A percentile compares a stretch with the other conserved stretches of the same genome.
phyloP scores from a whole-genome alignment of 2,888 invertebrate genomes.

The Latrodectus elegans region DNA sequence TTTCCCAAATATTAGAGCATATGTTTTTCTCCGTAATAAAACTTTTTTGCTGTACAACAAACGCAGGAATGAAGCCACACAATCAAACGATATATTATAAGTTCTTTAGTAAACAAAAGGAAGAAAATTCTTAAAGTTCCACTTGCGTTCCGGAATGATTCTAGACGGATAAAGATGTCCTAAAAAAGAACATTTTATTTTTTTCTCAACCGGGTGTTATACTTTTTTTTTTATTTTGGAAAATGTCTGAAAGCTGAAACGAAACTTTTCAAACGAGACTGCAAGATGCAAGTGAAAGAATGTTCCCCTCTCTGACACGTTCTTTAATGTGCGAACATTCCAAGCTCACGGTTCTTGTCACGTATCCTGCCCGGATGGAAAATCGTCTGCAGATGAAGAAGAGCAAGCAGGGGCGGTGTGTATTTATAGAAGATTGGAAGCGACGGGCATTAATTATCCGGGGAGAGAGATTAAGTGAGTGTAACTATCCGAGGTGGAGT shows the following conservation, averaged over 20 bases:
- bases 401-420: constrained; percentile 27
- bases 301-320: neutral
- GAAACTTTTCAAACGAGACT: constrained; percentile 5
- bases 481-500: constrained; percentile 49
- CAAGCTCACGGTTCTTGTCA: neutral
- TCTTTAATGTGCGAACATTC: constrained; percentile 5
- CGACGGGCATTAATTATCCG: constrained; percentile 45
- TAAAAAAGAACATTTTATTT: neutral
- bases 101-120: too few species aligned
- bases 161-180: neutral
- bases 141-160: too few species aligned
- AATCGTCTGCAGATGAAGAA: constrained; percentile 13
- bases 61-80: too few species aligned
- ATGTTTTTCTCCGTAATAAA: too few species aligned
- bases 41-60: too few species aligned
- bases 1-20: too few species aligned
- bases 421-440: constrained; percentile 46
- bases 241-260: constrained; percentile 2
- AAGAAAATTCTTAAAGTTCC: too few species aligned
- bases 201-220: neutral
- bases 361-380: constrained; percentile 24
- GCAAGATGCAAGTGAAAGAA: neutral
- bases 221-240: neutral
- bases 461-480: constrained; percentile 53
- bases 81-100: too few species aligned